Evolutionary conservation across 2,888 invertebrate species (phyloP).

Genomic region (Pyrochroa serraticornis): DNA sequence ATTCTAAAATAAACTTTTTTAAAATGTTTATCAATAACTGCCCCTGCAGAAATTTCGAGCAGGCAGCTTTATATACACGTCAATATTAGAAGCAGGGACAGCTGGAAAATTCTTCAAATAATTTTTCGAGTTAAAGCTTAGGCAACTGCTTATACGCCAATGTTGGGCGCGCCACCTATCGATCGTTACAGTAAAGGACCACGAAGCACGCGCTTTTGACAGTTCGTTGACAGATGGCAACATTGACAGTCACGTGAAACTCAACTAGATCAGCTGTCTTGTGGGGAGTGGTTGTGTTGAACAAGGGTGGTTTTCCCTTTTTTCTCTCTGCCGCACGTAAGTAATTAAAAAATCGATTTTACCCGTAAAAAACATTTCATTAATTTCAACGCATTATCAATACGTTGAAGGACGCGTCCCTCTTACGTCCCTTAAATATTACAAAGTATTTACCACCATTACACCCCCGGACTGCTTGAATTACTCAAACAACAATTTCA

Average conservation of each 20-base stretch:
- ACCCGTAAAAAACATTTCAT: constrained; percentile 16
- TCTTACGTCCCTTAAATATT: constrained; percentile 12
- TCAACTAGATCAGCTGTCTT: constrained; percentile 57
- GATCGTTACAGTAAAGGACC: too few species aligned
- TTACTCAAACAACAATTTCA: not conserved
- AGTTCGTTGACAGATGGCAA: constrained; percentile 37
- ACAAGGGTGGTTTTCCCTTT: constrained; percentile 49
- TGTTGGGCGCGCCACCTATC: constrained; percentile 3
- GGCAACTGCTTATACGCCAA: not conserved
- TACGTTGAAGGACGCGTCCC: constrained; percentile 24
- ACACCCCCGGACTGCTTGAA: not conserved
- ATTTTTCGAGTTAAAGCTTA: too few species aligned
- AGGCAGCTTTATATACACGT: too few species aligned
- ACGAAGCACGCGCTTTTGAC: not conserved
- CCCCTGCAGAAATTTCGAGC: too few species aligned
- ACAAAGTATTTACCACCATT: constrained; percentile 12
- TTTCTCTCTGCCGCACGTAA: constrained; percentile 37
- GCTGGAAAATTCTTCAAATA: too few species aligned
- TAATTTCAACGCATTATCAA: constrained; percentile 21
- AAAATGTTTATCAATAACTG: too few species aligned
- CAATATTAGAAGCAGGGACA: too few species aligned
- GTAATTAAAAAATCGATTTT: constrained; percentile 22
- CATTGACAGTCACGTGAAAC: constrained; percentile 55
- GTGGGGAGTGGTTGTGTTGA: constrained; percentile 56
- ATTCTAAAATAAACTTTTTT: too few species aligned